Percentiles rank a stretch among this genome's conserved stretches.
phyloP scores from a whole-genome alignment of 2,113 vertebrate genomes.

The Nipponia nippon region DNA sequence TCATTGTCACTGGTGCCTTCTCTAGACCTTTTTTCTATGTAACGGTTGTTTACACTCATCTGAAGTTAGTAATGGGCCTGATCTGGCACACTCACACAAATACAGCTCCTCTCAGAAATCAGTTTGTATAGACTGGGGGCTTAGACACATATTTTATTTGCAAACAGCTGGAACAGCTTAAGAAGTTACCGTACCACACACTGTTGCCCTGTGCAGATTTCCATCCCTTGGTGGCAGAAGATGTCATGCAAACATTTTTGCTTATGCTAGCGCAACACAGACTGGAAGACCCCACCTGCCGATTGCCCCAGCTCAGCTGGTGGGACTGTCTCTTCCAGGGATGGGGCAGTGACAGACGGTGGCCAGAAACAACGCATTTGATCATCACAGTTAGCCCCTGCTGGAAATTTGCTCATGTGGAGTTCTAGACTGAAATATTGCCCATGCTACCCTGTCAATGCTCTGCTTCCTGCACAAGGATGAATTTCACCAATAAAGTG shows the following conservation, averaged over 20 bases:
- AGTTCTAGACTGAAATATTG: neutral
- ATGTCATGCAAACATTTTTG: neutral
- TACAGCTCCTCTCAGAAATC: constrained; percentile 16
- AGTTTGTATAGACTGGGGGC: constrained; percentile 34
- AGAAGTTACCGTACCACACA: neutral
- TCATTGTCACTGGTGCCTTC: neutral
- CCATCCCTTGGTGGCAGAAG: neutral
- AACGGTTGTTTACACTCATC: neutral
- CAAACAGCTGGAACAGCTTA: constrained; percentile 57
- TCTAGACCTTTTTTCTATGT: neutral
- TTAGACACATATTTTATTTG: neutral
- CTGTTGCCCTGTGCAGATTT: constrained; percentile 12
- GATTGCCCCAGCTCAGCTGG: neutral
- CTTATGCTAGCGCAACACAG: neutral
- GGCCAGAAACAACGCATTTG: neutral
- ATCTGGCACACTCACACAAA: constrained; percentile 24
- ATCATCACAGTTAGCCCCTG: neutral
- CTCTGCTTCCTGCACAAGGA: neutral
- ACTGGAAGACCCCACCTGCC: neutral
- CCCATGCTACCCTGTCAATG: fast-evolving
- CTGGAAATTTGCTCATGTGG: neutral
- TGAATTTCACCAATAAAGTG: neutral
- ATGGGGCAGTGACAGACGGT: fast-evolving
- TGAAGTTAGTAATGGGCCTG: constrained; percentile 3
- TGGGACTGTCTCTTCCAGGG: neutral